Evolutionary conservation across 2,888 invertebrate species (phyloP).

Genomic region (Thelaira solivaga): DNA sequence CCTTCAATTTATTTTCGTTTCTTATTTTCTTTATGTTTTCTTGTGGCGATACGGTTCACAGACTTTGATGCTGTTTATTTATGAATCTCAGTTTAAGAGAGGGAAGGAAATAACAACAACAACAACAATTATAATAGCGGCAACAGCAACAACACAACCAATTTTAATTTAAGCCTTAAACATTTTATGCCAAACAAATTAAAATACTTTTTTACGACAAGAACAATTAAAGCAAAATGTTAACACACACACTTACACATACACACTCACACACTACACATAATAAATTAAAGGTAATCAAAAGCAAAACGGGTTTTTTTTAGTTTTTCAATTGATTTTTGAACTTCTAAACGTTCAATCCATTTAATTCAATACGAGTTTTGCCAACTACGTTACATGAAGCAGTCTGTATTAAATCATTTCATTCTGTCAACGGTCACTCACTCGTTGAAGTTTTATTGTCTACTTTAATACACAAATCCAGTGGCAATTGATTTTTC

Average conservation of each 20-base stretch:
- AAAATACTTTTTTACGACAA: background rate
- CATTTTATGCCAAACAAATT: constrained; percentile 14
- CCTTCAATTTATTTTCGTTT: constrained; percentile 47
- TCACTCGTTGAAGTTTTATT: background rate
- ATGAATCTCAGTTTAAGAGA: constrained; percentile 39
- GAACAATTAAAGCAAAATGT: background rate
- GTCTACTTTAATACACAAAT: background rate
- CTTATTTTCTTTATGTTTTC: constrained; percentile 40
- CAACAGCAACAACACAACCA: background rate
- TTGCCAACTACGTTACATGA: background rate
- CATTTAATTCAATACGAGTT: background rate
- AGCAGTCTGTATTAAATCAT: constrained; percentile 13
- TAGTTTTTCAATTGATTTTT: background rate
- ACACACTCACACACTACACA: background rate
- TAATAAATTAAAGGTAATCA: background rate
- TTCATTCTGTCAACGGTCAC: constrained; percentile 4
- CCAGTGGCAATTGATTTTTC: background rate
- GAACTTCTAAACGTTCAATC: constrained; percentile 22
- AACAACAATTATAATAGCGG: too few relatives aligned
- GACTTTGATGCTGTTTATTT: constrained; percentile 54
- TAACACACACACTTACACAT: background rate
- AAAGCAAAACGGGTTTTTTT: background rate
- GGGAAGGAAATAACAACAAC: background rate
- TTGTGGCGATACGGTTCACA: constrained; percentile 56
- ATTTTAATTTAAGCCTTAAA: constrained; percentile 42